Evolutionary conservation across 2,797 vertebrate genomes (phyloP), one percentile per base, ranked within the genome.

Genomic region (Epinephelus coioides): DNA sequence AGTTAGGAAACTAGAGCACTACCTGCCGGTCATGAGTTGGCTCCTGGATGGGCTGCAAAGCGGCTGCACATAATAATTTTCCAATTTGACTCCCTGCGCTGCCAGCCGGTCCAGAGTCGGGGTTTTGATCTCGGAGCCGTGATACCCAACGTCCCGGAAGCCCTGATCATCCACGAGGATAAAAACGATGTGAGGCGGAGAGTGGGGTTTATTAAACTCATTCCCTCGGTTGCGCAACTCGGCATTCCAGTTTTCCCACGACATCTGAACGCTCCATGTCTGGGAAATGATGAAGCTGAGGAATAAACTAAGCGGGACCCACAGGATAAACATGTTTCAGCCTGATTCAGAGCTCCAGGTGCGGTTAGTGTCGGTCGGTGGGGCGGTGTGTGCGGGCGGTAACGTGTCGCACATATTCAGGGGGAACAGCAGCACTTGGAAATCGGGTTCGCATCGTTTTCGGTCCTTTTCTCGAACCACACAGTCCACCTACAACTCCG

Each of bases 61-160:
- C 17, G 98, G 98, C 88, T 99, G 98, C 34, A 99, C 98, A 2
- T 99, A 99, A 88, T 99, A 99, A 78, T 98, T 99, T 95, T 99
- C 98, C 93, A 99, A 94, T 67, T 98, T 98, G 44, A 99, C 98
- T 38, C 98, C 98, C 88, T 97, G 95, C 0, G 96, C 96, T 0
- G 98, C 98, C 43, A 99, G 95, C 78, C 91, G 95, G 95, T 99
- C 98, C 87, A 99, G 93, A 0, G 97, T 97, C n/a, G 98, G 98
- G 0, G 98, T 99, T 73, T 96, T 96, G 89, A 99, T 98, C 92
- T 99, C 98, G 0, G 98, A 99, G 6, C 98, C 98, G 62, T 99
- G 98, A 91, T 99, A 99, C 2, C 98, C 98, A 6, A 99, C 96
- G 43, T 99, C 98, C 86, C 97, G 85, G 93, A 97, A 99, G 6